These are phyloP conservation scores for Zingel zingel DNA, from an alignment of 2,113 vertebrate genomes.

Conservation along the genomic window DNA sequence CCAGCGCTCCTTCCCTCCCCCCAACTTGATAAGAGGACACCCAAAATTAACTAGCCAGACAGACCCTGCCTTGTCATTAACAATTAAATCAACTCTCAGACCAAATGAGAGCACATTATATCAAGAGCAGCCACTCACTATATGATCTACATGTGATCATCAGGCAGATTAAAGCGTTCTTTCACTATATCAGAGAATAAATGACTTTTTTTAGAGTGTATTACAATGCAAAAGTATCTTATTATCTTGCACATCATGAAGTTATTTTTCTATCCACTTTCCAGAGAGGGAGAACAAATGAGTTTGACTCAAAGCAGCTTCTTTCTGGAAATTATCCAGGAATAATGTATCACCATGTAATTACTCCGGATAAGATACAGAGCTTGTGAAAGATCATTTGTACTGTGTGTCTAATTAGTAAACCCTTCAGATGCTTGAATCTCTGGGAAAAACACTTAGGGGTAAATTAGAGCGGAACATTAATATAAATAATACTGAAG, in stretches of 20 bases:
- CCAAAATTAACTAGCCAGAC: constrained; percentile 77
- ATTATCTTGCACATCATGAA: constrained; percentile 40
- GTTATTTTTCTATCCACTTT: constrained; percentile 34
- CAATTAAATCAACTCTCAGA: constrained; percentile 74
- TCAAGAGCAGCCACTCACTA: constrained; percentile 50
- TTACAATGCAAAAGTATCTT: constrained; percentile 35
- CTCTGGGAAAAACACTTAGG: constrained; percentile 82
- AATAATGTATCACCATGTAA: constrained; percentile 86
- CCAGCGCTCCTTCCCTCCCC: constrained; percentile 30
- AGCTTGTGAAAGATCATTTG: constrained; percentile 87
- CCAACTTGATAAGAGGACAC: constrained; percentile 53
- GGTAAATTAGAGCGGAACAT: constrained; percentile 77
- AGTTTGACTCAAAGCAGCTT: constrained; percentile 82
- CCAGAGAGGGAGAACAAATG: constrained; percentile 71
- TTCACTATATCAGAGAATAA: constrained; percentile 37
- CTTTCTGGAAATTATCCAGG: constrained; percentile 87
- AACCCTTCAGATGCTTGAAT: constrained; percentile 84
- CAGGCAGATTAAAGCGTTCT: constrained; percentile 47
- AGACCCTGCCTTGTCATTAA: constrained; percentile 71
- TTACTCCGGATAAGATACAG: constrained; percentile 86
- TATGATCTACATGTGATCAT: constrained; percentile 59
- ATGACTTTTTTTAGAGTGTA: constrained; percentile 45
- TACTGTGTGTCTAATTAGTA: constrained; percentile 87
- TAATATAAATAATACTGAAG: constrained; percentile 61
- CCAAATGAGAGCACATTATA: constrained; percentile 68